Evolutionary conservation across 1,140 invertebrate species (phyloP).

Genomic region (Anagrus nilaparvatae): DNA sequence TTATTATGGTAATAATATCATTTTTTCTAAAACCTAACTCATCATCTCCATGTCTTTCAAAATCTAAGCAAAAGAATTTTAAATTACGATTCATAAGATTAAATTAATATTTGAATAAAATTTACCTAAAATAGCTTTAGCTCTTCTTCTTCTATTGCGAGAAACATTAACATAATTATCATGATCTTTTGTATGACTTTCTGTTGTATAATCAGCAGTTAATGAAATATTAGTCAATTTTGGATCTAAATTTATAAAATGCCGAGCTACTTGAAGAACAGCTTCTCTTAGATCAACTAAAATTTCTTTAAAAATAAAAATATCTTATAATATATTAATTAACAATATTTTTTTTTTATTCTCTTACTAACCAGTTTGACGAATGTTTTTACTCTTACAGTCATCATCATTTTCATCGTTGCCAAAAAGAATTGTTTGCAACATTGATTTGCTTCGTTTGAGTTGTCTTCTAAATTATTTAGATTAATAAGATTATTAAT

Average conservation of each 20-base stretch:
- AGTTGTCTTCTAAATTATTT: constrained; percentile 62
- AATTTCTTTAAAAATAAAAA: constrained; percentile 55
- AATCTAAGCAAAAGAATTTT: constrained; percentile 54
- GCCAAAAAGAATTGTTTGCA: constrained; percentile 84
- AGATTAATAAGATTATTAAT: constrained; percentile 2
- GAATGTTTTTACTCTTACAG: constrained; percentile 91
- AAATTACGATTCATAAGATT: constrained; percentile 7
- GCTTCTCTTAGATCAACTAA: constrained; percentile 93
- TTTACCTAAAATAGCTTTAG: constrained; percentile 80
- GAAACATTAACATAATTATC: constrained; percentile 89
- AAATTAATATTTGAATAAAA: constrained; percentile 19
- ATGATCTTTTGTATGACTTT: constrained; percentile 89
- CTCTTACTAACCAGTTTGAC: constrained; percentile 63
- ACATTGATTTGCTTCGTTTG: constrained; percentile 81
- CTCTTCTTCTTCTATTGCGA: constrained; percentile 74
- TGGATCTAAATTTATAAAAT: constrained; percentile 76
- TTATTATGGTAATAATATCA: constrained; percentile 96
- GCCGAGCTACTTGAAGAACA: constrained; percentile 79
- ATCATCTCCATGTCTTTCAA: constrained; percentile 96
- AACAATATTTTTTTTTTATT: neutral
- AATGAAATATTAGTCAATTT: constrained; percentile 64
- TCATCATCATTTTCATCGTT: constrained; percentile 66
- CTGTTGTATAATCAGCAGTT: constrained; percentile 89
- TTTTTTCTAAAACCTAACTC: constrained; percentile 97
- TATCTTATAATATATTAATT: neutral